These are phyloP conservation scores for Opisthocomus hoazin DNA, from an alignment of 2,113 vertebrate species.

Conservation along the genomic window DNA sequence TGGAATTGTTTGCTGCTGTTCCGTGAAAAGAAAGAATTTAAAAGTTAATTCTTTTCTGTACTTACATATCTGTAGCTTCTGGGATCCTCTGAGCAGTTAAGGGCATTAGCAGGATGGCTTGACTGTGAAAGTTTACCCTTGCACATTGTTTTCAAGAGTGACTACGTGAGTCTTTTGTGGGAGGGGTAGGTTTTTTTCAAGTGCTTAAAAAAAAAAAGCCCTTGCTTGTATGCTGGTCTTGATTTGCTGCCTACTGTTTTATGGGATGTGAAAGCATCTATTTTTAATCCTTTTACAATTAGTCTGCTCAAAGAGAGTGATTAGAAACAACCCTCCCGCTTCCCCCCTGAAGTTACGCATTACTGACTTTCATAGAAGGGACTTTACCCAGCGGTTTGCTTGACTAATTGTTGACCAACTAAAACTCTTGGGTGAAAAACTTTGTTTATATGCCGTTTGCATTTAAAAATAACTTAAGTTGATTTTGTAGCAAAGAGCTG, in stretches of 20 bases:
- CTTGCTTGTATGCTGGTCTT: background rate
- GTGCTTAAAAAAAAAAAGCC: background rate
- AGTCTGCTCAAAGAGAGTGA: background rate
- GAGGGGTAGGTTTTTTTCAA: constrained; percentile 42
- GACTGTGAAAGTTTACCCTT: constrained; percentile 27
- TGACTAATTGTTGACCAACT: background rate
- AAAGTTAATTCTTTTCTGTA: constrained; percentile 4
- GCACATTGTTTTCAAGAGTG: constrained; percentile 66
- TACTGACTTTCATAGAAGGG: constrained; percentile 32
- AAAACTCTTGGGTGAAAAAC: background rate
- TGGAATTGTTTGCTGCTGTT: background rate
- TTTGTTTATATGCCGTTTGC: background rate
- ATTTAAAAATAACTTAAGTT: background rate
- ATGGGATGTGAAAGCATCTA: constrained; percentile 73
- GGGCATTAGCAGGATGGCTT: constrained; percentile 4
- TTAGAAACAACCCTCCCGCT: background rate
- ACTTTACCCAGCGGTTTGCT: constrained; percentile 45
- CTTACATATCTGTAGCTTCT: constrained; percentile 63
- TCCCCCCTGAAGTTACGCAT: background rate
- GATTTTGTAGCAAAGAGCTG: background rate
- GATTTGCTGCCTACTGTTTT: constrained; percentile 36
- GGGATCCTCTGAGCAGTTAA: constrained; percentile 4
- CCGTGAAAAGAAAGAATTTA: background rate
- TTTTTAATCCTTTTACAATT: constrained; percentile 41
- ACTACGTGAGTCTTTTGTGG: constrained; percentile 64